Conservation (phyloP, 2,888 invertebrate genomes). For the Glaucopsyche alexis region DNA sequence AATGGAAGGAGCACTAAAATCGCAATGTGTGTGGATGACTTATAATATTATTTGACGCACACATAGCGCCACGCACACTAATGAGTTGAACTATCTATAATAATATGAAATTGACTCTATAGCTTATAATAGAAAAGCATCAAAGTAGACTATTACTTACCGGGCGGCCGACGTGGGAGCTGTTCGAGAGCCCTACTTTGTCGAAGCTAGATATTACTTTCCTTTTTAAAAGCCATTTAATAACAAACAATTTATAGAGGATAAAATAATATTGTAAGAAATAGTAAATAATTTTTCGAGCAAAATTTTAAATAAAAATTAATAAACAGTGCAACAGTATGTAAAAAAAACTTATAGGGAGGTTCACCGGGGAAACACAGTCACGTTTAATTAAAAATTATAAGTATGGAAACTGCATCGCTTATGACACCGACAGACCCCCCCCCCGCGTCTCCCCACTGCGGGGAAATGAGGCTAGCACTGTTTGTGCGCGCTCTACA, state of each 20-base stretch:
- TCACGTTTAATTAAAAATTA: slow-evolving; percentile 12
- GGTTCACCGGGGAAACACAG: neutral
- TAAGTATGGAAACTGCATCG: slow-evolving; percentile 10
- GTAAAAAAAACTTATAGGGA: slow-evolving; percentile 1
- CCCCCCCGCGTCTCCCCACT: neutral
- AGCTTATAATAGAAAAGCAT: no score
- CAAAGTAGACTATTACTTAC: no score
- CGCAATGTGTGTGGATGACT: no score
- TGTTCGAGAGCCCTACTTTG: neutral
- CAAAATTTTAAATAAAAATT: neutral
- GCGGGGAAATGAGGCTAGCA: neutral
- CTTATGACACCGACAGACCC: neutral
- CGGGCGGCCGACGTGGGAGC: no score
- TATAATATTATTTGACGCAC: no score
- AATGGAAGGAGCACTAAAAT: no score
- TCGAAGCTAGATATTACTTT: neutral
- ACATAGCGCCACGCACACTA: no score
- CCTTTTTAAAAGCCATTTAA: neutral
- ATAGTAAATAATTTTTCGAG: neutral
- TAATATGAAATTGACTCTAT: no score
- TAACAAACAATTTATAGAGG: neutral
- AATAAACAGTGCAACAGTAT: neutral
- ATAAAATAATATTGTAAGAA: neutral
- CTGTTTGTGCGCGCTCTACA: neutral
- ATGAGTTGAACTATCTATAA: no score